Conservation (phyloP, 2,888 invertebrate genomes). For the Coremacera marginata region DNA sequence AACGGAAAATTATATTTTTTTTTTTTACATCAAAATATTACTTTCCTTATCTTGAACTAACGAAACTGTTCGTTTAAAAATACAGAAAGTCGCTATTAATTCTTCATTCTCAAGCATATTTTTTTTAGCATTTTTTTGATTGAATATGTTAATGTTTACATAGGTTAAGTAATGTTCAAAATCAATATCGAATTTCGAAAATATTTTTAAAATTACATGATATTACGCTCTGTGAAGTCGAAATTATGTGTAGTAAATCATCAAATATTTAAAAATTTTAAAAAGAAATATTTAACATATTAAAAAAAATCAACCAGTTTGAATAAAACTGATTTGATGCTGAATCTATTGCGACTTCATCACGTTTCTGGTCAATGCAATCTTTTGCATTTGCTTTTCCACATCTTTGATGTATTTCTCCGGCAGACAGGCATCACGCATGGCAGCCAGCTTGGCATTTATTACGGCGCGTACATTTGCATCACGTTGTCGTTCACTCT, state of each 20-base stretch:
- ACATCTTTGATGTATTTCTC: slow-evolving; percentile 68
- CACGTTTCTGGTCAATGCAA: slow-evolving; percentile 50
- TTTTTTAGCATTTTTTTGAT: too few relatives aligned
- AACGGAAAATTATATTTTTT: too few relatives aligned
- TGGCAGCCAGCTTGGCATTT: slow-evolving; percentile 63
- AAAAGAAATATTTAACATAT: not conserved
- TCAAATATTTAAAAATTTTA: too few relatives aligned
- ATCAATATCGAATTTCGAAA: not conserved
- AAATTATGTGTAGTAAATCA: not conserved
- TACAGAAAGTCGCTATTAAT: too few relatives aligned
- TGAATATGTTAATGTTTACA: too few relatives aligned
- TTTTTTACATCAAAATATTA: too few relatives aligned
- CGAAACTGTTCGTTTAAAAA: too few relatives aligned
- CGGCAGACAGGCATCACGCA: slow-evolving; percentile 67
- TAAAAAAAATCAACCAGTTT: not conserved
- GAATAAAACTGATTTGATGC: not conserved
- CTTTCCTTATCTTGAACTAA: too few relatives aligned
- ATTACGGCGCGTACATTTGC: slow-evolving; percentile 66
- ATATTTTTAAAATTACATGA: too few relatives aligned
- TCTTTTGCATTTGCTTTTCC: slow-evolving; percentile 62
- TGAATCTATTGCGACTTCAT: not conserved
- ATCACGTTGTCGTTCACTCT: slow-evolving; percentile 64
- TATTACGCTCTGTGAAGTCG: too few relatives aligned
- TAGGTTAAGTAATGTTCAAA: not conserved
- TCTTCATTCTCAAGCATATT: too few relatives aligned